phyloP scores from a whole-genome alignment of 2,797 vertebrate genomes.

The Danionella dracula region DNA sequence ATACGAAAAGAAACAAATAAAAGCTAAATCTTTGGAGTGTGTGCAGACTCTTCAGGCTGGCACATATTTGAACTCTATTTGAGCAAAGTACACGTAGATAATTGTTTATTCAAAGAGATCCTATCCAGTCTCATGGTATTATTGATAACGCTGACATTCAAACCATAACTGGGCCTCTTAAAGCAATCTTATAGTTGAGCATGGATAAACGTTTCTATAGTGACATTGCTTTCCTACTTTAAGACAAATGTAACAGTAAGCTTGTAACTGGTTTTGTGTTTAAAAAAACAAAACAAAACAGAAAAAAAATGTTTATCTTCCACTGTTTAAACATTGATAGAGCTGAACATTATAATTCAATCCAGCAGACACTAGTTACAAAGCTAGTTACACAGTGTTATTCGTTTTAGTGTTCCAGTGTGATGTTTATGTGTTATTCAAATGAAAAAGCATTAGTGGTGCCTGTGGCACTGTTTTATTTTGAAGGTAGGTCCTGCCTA shows the following conservation, averaged over 20 bases:
- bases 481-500: constrained; percentile 1
- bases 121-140: background rate
- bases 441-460: constrained; percentile 9
- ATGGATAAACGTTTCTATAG: constrained; percentile 1
- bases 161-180: background rate
- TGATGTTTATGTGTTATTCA: constrained; percentile 22
- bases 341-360: background rate
- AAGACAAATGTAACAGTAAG: background rate
- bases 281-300: no score
- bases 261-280: background rate
- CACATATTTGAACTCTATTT: constrained; percentile 4
- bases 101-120: constrained; percentile 7
- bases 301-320: background rate
- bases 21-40: background rate
- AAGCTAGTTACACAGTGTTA: constrained; percentile 25
- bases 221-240: constrained; percentile 9
- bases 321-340: background rate
- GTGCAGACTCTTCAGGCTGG: background rate
- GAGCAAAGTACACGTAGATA: background rate
- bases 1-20: background rate
- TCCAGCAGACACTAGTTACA: constrained; percentile 1
- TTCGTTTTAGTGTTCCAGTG: constrained; percentile 10
- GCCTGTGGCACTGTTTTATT: constrained; percentile 21
- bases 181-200: background rate
- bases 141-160: background rate